Conservation (phyloP, 2,888 invertebrate genomes). For the Nipponacmea schrenckii region DNA sequence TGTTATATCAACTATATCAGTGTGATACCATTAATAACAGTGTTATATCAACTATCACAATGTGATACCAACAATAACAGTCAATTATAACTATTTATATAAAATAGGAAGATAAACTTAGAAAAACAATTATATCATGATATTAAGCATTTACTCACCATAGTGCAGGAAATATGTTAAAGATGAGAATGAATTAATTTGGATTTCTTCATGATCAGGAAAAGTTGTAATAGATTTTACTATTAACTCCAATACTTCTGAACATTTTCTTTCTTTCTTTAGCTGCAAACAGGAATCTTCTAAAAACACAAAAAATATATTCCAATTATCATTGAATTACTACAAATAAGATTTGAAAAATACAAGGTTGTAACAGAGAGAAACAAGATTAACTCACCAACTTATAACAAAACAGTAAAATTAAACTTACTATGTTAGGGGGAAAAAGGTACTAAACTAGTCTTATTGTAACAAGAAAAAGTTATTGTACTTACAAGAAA, state of each 20-base stretch:
- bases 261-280: slow-evolving; percentile 13
- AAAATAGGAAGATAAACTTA: no score
- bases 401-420: no score
- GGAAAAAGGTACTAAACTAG: no score
- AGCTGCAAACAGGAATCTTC: slow-evolving; percentile 21
- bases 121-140: no score
- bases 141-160: slow-evolving; percentile 23
- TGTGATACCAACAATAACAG: no score
- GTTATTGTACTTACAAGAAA: no score
- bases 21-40: neutral
- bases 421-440: no score
- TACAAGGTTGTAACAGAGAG: neutral
- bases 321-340: neutral
- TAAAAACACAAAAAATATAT: slow-evolving; percentile 10
- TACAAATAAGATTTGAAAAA: neutral
- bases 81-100: no score
- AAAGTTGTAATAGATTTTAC: slow-evolving; percentile 23
- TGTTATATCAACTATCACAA: neutral
- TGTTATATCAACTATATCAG: neutral
- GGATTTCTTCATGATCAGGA: slow-evolving; percentile 19
- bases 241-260: slow-evolving; percentile 23
- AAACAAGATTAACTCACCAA: no score
- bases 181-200: slow-evolving; percentile 28
- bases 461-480: no score
- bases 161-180: slow-evolving; percentile 26